Percentiles rank a stretch among this genome's conserved stretches.
Conservation (phyloP, 2,888 invertebrate genomes). For the Teinopalpus imperialis region DNA sequence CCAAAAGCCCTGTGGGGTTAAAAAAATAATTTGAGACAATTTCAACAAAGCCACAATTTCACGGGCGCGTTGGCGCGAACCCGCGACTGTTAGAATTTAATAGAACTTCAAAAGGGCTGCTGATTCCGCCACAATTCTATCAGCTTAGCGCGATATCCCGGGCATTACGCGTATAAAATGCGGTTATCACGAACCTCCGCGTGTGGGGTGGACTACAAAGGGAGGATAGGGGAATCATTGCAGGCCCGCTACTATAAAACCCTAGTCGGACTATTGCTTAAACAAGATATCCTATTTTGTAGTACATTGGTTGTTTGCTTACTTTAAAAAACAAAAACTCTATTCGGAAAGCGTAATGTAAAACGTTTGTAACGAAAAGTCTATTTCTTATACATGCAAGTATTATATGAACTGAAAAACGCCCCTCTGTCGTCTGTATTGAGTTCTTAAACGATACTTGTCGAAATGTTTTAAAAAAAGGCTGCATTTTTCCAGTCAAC, state of each 20-base stretch:
- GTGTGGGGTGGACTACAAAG: slow-evolving; percentile 29
- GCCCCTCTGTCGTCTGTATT: slow-evolving; percentile 17
- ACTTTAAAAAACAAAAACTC: slow-evolving; percentile 34
- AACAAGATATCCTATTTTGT: slow-evolving; percentile 35
- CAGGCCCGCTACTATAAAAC: slow-evolving; percentile 20
- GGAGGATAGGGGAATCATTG: slow-evolving; percentile 37
- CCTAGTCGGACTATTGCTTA: background rate
- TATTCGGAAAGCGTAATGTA: slow-evolving; percentile 39
- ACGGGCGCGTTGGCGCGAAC: slow-evolving; percentile 74
- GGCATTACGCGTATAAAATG: slow-evolving; percentile 80
- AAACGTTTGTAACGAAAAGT: slow-evolving; percentile 8
- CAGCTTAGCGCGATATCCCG: slow-evolving; percentile 78
- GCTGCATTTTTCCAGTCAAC: slow-evolving; percentile 8
- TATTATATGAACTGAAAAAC: slow-evolving; percentile 13
- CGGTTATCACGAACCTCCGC: slow-evolving; percentile 67
- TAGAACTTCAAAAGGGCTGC: slow-evolving; percentile 80
- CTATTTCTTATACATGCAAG: slow-evolving; percentile 4
- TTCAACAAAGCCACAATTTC: slow-evolving; percentile 79
- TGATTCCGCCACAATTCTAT: slow-evolving; percentile 80
- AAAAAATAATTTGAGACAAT: slow-evolving; percentile 67
- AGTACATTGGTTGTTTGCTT: slow-evolving; percentile 48
- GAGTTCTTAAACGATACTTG: slow-evolving; percentile 18
- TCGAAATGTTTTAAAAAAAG: slow-evolving; percentile 8
- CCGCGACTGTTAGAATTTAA: slow-evolving; percentile 78
- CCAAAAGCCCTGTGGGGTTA: slow-evolving; percentile 30